Evolutionary conservation across 2,797 vertebrate genomes (phyloP), one percentile per base, ranked within the genome.

Genomic region (Hoplostethus atlanticus): DNA sequence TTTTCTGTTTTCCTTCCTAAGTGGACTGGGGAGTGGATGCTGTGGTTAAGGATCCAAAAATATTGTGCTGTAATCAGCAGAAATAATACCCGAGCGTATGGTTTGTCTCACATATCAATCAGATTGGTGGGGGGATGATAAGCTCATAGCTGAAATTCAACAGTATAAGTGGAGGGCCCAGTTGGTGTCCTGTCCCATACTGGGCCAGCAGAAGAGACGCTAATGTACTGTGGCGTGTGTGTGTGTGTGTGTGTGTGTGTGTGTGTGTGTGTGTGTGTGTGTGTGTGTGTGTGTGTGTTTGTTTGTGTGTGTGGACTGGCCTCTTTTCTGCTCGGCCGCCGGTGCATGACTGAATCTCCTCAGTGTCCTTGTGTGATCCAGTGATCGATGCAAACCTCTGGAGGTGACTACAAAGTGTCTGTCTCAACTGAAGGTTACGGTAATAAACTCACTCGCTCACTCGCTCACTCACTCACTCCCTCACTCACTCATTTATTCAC

Each of bases 371-470:
- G 61, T 83, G 84, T 88, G 88, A 91, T 89, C 87, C 44, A 68
- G 84, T 92, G 89, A 91, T 91, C 87, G 76, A 91, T 91, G 86
- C 57, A 52, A 79, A 81, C 68, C 86, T 86, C 79, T 84, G 74
- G 86, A 87, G 87, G 89, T 92, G 88, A 54, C 71, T 44, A 68
- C 64, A 71, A 73, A 80, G 80, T 80, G 83, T 88, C 76, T 76
- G 70, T 81, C 76, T 54, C 77, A 71, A 42, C 54, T 77, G 77
- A 87, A 90, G 84, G 86, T 90, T 85, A 87, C 68, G 30, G 66
- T 81, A 79, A 79, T 77, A 84, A 83, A 81, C 72, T 60, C 25
- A 40, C 46, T 61, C 58, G 71, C 75, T 80, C 36, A 17, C 28
- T 73, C 62, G 64, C 64, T 47, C 60, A 70, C 75, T 11, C 25